These are phyloP conservation scores for Drosophila kikkawai DNA, from an alignment of 1,140 invertebrate species.

Conservation along the genomic window DNA sequence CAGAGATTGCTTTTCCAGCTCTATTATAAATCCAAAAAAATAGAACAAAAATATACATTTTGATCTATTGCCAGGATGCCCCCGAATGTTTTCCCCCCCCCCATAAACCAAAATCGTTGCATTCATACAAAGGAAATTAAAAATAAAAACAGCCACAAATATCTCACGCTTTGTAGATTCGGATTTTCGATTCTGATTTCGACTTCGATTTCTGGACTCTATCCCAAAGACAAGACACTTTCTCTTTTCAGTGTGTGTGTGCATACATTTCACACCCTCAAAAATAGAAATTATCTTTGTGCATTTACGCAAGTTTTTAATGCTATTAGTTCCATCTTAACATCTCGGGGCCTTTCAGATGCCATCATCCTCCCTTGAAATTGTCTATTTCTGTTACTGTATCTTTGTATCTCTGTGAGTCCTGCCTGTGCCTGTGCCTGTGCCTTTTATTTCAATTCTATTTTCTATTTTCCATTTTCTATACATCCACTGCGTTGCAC, in stretches of 20 bases:
- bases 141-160: conserved; percentile 79
- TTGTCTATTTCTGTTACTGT: conserved; percentile 60
- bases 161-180: conserved; percentile 69
- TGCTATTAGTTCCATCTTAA: conserved; percentile 83
- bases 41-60: background rate
- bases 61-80: conserved; percentile 37
- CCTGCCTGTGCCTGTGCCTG: conserved; percentile 35
- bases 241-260: conserved; percentile 58
- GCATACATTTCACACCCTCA: conserved; percentile 79
- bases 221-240: conserved; percentile 67
- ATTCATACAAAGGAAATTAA: conserved; percentile 75
- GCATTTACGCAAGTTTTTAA: conserved; percentile 84
- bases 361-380: conserved; percentile 46
- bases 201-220: conserved; percentile 39
- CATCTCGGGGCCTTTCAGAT: conserved; percentile 51
- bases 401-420: conserved; percentile 38
- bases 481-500: conserved; percentile 61
- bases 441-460: conserved; percentile 76
- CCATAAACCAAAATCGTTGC: conserved; percentile 56
- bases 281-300: conserved; percentile 83
- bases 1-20: conserved; percentile 19
- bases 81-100: conserved; percentile 1
- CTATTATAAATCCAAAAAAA: background rate
- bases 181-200: conserved; percentile 33
- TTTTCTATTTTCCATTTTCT: conserved; percentile 73